A percentile compares a stretch with the other conserved stretches of the same genome.
Evolutionary conservation across 2,797 vertebrate genomes (phyloP).

Genomic region (Gymnoscopelus microlampas): DNA sequence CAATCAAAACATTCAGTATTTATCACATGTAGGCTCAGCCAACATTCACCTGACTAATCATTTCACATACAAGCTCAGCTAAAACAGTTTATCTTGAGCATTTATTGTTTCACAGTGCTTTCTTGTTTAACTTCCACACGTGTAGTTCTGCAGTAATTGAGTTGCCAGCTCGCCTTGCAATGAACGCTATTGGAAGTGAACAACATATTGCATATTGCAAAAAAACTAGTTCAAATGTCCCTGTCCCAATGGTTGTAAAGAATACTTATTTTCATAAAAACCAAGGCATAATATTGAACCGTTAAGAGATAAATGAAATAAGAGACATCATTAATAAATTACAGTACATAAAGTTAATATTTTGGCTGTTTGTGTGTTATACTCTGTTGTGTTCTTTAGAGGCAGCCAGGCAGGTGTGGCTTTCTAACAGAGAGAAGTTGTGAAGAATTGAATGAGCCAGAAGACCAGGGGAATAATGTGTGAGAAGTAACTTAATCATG

Average conservation of each 20-base stretch:
- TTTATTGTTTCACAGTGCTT: neutral
- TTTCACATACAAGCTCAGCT: slow-evolving; percentile 12
- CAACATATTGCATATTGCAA: neutral
- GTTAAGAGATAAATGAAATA: too few species aligned
- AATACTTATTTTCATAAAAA: neutral
- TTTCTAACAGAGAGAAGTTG: neutral
- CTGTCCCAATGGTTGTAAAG: neutral
- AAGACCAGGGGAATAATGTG: neutral
- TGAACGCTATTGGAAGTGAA: slow-evolving; percentile 1
- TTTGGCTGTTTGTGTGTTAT: neutral
- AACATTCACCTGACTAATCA: slow-evolving; percentile 43
- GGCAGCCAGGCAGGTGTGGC: neutral
- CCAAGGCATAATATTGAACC: too few species aligned
- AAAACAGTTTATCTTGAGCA: neutral
- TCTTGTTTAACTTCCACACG: neutral
- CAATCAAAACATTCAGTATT: neutral
- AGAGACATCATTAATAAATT: too few species aligned
- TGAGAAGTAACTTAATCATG: slow-evolving; percentile 16
- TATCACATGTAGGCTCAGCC: slow-evolving; percentile 18
- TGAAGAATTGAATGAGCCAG: neutral
- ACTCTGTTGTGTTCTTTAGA: neutral
- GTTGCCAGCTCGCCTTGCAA: neutral
- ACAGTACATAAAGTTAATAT: too few species aligned
- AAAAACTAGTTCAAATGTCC: too few species aligned
- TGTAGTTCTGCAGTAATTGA: slow-evolving; percentile 28